These are phyloP conservation scores for Polydrusus tereticollis DNA, from an alignment of 2,888 invertebrate species.

Conservation along the genomic window DNA sequence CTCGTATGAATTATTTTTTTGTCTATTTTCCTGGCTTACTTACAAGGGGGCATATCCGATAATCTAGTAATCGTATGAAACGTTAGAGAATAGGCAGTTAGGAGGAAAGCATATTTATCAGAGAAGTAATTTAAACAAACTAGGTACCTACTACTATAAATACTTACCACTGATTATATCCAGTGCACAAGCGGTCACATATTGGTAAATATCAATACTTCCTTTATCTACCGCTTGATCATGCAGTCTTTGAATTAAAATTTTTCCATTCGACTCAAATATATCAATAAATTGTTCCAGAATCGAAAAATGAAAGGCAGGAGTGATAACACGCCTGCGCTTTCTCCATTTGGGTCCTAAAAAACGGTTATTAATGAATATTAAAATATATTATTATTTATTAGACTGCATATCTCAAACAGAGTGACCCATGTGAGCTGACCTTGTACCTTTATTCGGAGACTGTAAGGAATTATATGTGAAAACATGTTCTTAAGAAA, in stretches of 20 bases:
- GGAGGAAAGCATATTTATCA: too few relatives aligned
- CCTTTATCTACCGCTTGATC: constrained; percentile 34
- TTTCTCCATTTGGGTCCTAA: constrained; percentile 55
- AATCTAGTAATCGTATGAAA: too few relatives aligned
- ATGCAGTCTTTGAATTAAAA: constrained; percentile 50
- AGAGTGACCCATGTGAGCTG: too few relatives aligned
- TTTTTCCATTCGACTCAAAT: constrained; percentile 54
- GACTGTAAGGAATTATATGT: not conserved
- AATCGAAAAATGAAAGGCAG: constrained; percentile 59
- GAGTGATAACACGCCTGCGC: constrained; percentile 58
- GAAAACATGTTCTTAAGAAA: not conserved
- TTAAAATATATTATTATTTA: not conserved
- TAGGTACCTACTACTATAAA: too few relatives aligned
- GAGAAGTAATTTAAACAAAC: too few relatives aligned
- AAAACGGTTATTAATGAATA: not conserved
- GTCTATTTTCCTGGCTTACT: too few relatives aligned
- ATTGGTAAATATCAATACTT: constrained; percentile 52
- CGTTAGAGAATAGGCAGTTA: too few relatives aligned
- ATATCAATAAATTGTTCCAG: constrained; percentile 55
- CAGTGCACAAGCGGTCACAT: constrained; percentile 53
- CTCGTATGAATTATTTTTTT: too few relatives aligned
- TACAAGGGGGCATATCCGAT: too few relatives aligned
- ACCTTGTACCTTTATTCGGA: constrained; percentile 12
- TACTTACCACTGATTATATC: constrained; percentile 58
- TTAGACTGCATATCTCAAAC: too few relatives aligned